phyloP scores from a whole-genome alignment of 2,797 vertebrate species.

The Holocentrus rufus region DNA sequence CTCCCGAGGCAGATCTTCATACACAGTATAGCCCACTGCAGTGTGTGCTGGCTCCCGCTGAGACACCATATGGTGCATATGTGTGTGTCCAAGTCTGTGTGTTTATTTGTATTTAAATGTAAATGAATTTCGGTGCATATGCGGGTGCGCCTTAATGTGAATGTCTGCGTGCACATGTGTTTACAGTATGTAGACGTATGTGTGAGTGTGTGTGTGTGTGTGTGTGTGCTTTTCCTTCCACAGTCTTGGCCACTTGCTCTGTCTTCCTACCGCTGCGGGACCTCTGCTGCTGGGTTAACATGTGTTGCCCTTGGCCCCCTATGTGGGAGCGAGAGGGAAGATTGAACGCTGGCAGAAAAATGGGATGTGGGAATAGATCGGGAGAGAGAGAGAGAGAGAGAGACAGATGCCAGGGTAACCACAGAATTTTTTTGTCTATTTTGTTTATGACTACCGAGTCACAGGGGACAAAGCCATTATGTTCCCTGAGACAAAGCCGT shows the following conservation, averaged over 20 bases:
- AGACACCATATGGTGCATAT: not conserved
- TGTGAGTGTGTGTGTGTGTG: not conserved
- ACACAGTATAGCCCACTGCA: not conserved
- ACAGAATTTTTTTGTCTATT: slow-evolving; percentile 5
- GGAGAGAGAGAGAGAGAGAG: slow-evolving; percentile 31
- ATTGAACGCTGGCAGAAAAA: slow-evolving; percentile 18
- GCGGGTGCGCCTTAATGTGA: not conserved
- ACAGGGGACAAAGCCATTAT: slow-evolving; percentile 30
- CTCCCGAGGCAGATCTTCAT: no score
- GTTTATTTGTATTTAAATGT: not conserved
- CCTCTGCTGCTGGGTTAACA: slow-evolving; percentile 21
- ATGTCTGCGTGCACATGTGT: not conserved
- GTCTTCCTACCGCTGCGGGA: slow-evolving; percentile 8
- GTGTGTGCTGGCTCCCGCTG: not conserved
- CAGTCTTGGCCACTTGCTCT: slow-evolving; percentile 24
- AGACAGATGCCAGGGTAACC: slow-evolving; percentile 43
- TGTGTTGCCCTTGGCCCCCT: slow-evolving; percentile 38
- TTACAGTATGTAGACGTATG: no score
- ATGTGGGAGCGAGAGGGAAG: not conserved
- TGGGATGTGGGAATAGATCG: slow-evolving; percentile 23
- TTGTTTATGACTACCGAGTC: slow-evolving; percentile 16
- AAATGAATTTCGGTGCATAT: not conserved
- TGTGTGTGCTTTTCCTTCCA: slow-evolving; percentile 31
- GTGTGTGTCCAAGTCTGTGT: not conserved
- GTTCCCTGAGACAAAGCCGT: slow-evolving; percentile 28